phyloP scores from a whole-genome alignment of 2,888 invertebrate species.

The Harpagoxenus sublaevis region DNA sequence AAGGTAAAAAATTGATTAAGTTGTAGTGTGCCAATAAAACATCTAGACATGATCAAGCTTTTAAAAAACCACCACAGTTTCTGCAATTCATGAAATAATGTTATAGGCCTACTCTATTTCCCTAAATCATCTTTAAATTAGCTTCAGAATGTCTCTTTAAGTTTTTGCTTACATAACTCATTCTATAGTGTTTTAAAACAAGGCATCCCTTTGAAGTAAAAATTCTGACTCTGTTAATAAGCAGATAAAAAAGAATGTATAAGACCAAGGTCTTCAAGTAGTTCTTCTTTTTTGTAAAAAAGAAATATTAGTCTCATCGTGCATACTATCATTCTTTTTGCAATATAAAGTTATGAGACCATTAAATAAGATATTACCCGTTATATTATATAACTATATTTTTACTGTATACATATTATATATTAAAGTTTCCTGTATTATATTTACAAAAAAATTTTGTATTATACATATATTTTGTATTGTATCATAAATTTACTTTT shows the following conservation, averaged over 20 bases:
- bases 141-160: neutral
- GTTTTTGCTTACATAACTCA: neutral
- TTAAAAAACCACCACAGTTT: neutral
- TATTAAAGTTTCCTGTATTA: no score
- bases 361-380: neutral
- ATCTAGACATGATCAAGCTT: neutral
- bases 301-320: neutral
- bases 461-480: no score
- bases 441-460: no score
- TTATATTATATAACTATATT: neutral
- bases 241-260: neutral
- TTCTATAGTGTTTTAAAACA: neutral
- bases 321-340: neutral
- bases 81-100: neutral
- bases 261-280: conserved; percentile 20
- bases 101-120: neutral
- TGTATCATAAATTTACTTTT: no score
- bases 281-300: neutral
- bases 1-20: neutral
- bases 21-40: neutral
- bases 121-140: neutral
- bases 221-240: conserved; percentile 22
- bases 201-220: conserved; percentile 28
- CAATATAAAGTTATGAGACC: neutral
- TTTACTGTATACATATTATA: neutral